These are phyloP conservation scores for Microplitis mediator DNA, from an alignment of 1,140 invertebrate species.

Conservation along the genomic window DNA sequence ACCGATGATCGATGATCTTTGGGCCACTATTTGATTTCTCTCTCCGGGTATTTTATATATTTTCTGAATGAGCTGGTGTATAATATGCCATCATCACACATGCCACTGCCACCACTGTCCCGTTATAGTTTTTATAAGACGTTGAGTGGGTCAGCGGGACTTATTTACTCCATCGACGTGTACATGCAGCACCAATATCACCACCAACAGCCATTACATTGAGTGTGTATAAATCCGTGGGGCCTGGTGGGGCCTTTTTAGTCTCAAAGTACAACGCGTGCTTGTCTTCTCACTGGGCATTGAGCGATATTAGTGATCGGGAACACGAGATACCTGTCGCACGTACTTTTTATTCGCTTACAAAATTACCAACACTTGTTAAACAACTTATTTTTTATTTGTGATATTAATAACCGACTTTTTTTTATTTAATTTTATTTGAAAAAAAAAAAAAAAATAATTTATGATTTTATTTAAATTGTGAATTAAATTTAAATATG, in stretches of 20 bases:
- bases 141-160: constrained; percentile 56
- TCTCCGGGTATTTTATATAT: neutral
- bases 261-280: constrained; percentile 52
- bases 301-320: constrained; percentile 52
- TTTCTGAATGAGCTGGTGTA: neutral
- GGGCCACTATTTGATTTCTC: too few species aligned
- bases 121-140: constrained; percentile 58
- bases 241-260: constrained; percentile 41
- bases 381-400: too few species aligned
- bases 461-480: neutral
- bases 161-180: constrained; percentile 30
- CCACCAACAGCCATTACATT: neutral
- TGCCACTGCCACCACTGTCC: constrained; percentile 39
- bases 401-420: neutral
- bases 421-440: neutral
- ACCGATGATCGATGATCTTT: too few species aligned
- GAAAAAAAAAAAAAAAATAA: neutral
- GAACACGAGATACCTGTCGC: constrained; percentile 45
- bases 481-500: constrained; percentile 38
- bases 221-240: constrained; percentile 13
- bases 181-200: constrained; percentile 38
- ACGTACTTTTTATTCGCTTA: constrained; percentile 36
- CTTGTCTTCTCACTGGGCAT: constrained; percentile 44
- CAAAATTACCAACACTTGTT: neutral
- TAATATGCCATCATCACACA: constrained; percentile 16